Conservation (phyloP, 2,797 vertebrate genomes). For the Propithecus perrieri region DNA sequence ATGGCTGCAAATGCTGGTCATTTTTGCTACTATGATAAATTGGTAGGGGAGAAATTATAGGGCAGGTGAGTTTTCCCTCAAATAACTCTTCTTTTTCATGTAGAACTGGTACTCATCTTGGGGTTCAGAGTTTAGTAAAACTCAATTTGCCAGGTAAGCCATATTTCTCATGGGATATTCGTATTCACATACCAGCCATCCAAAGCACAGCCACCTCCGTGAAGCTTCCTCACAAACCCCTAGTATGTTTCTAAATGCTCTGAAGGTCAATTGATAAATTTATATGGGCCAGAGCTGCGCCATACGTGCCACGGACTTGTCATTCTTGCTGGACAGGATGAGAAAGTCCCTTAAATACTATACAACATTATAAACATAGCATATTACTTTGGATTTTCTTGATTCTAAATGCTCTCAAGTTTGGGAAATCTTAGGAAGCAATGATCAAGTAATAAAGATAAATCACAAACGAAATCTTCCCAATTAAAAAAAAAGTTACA, state of each 20-base stretch:
- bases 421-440: background rate
- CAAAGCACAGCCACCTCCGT: background rate
- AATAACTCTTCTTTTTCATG: background rate
- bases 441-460: background rate
- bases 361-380: background rate
- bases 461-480: background rate
- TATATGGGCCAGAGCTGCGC: background rate
- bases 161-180: background rate
- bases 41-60: background rate
- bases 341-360: background rate
- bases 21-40: constrained; percentile 1
- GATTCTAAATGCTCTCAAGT: constrained; percentile 25
- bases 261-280: background rate
- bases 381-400: constrained; percentile 7
- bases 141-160: background rate
- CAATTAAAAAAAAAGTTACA: background rate
- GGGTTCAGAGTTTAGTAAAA: constrained; percentile 15
- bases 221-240: background rate
- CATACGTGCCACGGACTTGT: background rate
- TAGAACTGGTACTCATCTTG: background rate
- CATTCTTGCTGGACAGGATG: background rate
- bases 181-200: background rate
- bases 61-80: background rate
- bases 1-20: background rate
- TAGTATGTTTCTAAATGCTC: background rate